Evolutionary conservation across 2,113 vertebrate genomes (phyloP).

Genomic region (Pluvianellus socialis): DNA sequence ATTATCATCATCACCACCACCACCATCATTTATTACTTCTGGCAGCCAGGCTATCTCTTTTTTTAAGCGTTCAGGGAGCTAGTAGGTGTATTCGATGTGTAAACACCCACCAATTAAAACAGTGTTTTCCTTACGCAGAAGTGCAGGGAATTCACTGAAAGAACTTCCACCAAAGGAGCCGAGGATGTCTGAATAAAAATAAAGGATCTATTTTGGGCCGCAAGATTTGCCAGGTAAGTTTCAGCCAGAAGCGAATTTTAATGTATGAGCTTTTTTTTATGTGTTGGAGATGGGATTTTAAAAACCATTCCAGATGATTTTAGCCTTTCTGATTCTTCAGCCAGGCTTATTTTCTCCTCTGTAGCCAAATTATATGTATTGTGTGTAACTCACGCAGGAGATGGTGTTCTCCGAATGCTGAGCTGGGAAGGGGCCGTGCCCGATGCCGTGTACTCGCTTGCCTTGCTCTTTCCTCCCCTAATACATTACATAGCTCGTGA

Average conservation of each 20-base stretch:
- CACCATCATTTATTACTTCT: background rate
- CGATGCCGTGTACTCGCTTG: rapidly evolving
- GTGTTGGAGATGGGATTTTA: background rate
- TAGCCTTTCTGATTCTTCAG: background rate
- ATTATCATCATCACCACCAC: background rate
- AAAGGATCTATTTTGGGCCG: background rate
- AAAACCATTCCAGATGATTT: background rate
- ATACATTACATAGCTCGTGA: background rate
- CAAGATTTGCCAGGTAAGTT: background rate
- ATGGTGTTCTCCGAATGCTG: background rate
- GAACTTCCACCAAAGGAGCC: background rate
- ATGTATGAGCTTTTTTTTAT: background rate
- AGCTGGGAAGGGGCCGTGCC: background rate
- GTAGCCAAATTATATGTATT: background rate
- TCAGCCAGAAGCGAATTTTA: background rate
- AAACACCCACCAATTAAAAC: background rate
- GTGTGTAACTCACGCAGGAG: background rate
- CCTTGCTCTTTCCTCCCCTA: background rate
- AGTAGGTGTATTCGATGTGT: background rate
- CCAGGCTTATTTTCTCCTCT: background rate
- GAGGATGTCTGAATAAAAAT: background rate
- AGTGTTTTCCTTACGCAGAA: background rate
- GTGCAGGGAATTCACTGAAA: background rate
- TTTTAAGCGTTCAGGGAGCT: background rate
- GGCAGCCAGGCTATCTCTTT: background rate